These are phyloP conservation scores for Paguma larvata DNA, from an alignment of 2,797 vertebrate genomes.

Conservation along the genomic window DNA sequence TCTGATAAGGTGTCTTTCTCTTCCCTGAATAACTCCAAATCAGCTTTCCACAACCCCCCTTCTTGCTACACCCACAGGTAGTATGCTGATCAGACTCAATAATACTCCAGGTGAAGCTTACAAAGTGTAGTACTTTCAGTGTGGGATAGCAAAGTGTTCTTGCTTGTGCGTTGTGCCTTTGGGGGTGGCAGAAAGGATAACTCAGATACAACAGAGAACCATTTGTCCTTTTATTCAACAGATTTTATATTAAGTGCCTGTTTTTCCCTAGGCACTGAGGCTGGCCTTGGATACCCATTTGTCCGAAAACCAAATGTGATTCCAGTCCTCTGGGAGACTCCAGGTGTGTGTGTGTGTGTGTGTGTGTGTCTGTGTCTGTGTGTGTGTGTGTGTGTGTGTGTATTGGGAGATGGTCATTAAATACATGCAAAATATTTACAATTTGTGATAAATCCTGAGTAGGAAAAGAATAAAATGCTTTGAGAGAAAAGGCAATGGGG, in stretches of 20 bases:
- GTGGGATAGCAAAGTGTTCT: not conserved
- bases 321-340: not conserved
- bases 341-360: not conserved
- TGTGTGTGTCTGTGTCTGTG: not conserved
- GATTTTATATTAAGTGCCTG: not conserved
- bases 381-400: too few species aligned
- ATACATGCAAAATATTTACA: not conserved
- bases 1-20: not conserved
- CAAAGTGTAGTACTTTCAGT: not conserved
- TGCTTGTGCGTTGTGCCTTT: not conserved
- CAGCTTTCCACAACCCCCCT: fast-evolving
- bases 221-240: not conserved
- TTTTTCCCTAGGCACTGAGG: not conserved
- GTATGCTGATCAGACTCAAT: not conserved
- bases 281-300: not conserved
- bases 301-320: not conserved
- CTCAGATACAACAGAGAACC: not conserved
- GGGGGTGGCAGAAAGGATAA: not conserved
- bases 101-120: not conserved
- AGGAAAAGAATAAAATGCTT: not conserved
- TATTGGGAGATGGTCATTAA: not conserved
- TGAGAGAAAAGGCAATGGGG: not conserved
- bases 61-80: too few species aligned
- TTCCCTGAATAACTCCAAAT: not conserved
- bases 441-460: not conserved